Conservation (phyloP, 2,113 vertebrate species). For the Pteropus alecto region DNA sequence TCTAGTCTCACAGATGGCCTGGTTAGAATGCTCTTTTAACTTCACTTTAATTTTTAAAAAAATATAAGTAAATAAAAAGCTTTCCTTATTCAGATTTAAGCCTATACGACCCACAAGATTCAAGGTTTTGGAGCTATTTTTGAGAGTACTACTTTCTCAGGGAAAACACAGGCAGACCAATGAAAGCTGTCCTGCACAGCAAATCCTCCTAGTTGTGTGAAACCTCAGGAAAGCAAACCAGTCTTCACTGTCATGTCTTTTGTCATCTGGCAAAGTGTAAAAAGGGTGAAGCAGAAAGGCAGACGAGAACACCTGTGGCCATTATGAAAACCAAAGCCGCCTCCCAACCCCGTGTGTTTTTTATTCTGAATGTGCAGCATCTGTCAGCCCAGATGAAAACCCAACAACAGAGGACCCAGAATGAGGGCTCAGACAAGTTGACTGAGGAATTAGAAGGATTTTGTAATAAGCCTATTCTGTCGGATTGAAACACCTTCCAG, state of each 20-base stretch:
- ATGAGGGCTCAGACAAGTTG: background rate
- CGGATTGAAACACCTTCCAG: background rate
- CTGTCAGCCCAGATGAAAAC: conserved; percentile 9
- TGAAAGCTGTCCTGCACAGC: background rate
- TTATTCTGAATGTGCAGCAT: background rate
- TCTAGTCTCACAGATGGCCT: background rate
- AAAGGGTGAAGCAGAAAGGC: background rate
- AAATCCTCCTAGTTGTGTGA: background rate
- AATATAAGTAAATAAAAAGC: background rate
- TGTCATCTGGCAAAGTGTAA: background rate
- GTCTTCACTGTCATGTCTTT: background rate
- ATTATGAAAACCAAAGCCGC: background rate
- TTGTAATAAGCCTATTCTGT: conserved; percentile 42
- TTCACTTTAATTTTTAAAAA: background rate
- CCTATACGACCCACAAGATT: background rate
- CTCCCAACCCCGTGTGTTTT: background rate
- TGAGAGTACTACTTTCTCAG: background rate
- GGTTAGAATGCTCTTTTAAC: background rate
- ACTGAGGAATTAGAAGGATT: conserved; percentile 61
- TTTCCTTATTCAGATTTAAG: background rate
- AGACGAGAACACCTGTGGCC: conserved; percentile 51
- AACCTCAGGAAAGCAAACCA: background rate
- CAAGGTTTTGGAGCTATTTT: background rate
- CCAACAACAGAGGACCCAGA: background rate
- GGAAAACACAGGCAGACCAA: background rate